Evolutionary conservation across 2,888 invertebrate genomes (phyloP), one percentile per base, ranked within the genome.

Genomic region (Pseudococcus jackbeardsleyi): DNA sequence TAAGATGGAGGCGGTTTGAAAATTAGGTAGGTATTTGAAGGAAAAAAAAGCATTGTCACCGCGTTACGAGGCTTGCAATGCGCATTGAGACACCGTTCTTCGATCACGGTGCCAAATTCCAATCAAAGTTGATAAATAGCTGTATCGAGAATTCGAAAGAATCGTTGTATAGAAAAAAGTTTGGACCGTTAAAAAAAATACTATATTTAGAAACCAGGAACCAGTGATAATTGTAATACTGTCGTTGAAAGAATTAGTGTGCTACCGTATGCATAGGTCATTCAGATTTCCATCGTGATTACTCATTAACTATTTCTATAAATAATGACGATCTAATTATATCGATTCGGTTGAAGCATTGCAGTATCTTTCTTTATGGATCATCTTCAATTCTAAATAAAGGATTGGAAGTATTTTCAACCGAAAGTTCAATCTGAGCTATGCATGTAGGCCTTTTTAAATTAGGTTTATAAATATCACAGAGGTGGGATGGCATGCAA

Each of bases 71-170:
- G 3, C 12, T 11, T 33, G 11, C 33, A 33, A 77, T 39, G 12
- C 7, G 72, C 22, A 19, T 26, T 33, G 22, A 26, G 39, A 77
- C 9, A 42, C 39, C n/a, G 42, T 79, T 79, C 9, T 15, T 79
- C n/a, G n/a, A 79, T 79, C 59, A n/a, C n/a, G 79, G 54, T 87
- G 87, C 87, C 87, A 87, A 87, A 87, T 87, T 87, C 87, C 87
- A 54, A 87, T 87, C 87, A 87, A 79, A 77, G 77, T 22, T 87
- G 87, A 87, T 87, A 39, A 87, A 87, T 87, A 33, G 54, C 79
- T 77, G 42, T 46, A 22, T 39, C 39, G 42, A n/a, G 33, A 22
- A 77, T 26, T 33, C n/a, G n/a, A n/a, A n/a, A n/a, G n/a, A 87
- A 87, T 79, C 72, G 54, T 50, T 48, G 19, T 22, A 12, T 68